These are phyloP conservation scores for Macropis europaea DNA, from an alignment of 2,888 invertebrate genomes.

Conservation along the genomic window DNA sequence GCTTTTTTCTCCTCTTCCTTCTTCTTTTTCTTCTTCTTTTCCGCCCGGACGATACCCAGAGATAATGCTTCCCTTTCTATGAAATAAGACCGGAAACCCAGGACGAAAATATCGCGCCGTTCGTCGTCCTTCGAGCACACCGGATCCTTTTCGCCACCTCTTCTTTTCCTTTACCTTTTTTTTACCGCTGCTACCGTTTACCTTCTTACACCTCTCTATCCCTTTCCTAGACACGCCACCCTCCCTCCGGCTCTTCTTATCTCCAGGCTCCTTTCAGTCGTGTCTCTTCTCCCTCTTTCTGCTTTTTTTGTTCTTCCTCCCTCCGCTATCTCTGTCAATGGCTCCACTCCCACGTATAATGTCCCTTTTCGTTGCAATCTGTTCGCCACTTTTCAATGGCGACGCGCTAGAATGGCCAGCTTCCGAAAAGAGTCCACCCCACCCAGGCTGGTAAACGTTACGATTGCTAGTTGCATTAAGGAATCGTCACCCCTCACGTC, in stretches of 20 bases:
- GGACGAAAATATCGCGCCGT: conserved; percentile 45
- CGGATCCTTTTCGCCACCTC: conserved; percentile 16
- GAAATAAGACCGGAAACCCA: conserved; percentile 49
- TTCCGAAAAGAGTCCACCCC: conserved; percentile 37
- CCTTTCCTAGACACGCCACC: conserved; percentile 17
- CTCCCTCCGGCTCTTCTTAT: conserved; percentile 48
- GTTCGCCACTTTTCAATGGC: conserved; percentile 62
- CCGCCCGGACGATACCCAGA: conserved; percentile 32
- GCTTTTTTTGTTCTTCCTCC: conserved; percentile 26
- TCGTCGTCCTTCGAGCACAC: conserved; percentile 19
- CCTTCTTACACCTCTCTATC: conserved; percentile 10
- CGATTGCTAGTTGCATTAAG: conserved; percentile 58
- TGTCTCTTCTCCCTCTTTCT: conserved; percentile 18
- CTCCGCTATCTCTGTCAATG: conserved; percentile 59
- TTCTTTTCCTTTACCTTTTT: not conserved
- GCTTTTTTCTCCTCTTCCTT: conserved; percentile 1
- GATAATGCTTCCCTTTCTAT: conserved; percentile 46
- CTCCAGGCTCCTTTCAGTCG: conserved; percentile 40
- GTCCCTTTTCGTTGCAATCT: conserved; percentile 66
- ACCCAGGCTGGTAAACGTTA: conserved; percentile 64
- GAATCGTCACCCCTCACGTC: conserved; percentile 41
- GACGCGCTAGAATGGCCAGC: conserved; percentile 24
- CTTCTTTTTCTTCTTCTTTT: conserved; percentile 3
- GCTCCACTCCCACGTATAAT: conserved; percentile 47
- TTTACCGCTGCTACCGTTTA: conserved; percentile 9